Conservation (phyloP, 2,113 vertebrate genomes). For the Leiothrix lutea region DNA sequence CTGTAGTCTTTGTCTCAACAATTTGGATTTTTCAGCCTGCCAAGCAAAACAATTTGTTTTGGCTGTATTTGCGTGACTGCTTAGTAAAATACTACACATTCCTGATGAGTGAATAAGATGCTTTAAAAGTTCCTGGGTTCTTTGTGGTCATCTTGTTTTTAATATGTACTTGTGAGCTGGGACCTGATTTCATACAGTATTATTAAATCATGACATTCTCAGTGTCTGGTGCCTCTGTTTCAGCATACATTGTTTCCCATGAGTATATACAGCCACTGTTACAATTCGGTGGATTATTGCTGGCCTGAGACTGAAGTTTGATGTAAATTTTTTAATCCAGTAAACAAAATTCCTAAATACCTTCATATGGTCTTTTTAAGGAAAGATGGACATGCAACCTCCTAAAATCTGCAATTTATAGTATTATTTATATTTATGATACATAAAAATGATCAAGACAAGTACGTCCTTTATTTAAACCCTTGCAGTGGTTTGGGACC, state of each 20-base stretch:
- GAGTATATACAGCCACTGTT: neutral
- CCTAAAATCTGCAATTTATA: neutral
- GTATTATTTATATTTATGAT: neutral
- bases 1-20: conserved; percentile 47
- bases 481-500: neutral
- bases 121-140: conserved; percentile 30
- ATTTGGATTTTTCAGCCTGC: conserved; percentile 33
- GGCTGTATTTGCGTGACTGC: conserved; percentile 30
- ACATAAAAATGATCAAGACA: neutral
- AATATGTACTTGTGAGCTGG: conserved; percentile 12
- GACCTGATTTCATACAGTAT: neutral
- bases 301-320: neutral
- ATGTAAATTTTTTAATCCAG: neutral
- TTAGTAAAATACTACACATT: conserved; percentile 71
- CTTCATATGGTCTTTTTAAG: neutral
- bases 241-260: neutral
- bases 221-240: neutral
- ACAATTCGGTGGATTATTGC: neutral
- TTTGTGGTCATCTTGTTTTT: conserved; percentile 65
- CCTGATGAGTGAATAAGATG: conserved; percentile 66
- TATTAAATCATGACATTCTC: neutral
- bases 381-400: neutral
- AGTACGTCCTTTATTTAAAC: neutral
- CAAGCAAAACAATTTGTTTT: conserved; percentile 71
- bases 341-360: neutral